phyloP scores from a whole-genome alignment of 2,888 invertebrate species.

The Eurois occulta region DNA sequence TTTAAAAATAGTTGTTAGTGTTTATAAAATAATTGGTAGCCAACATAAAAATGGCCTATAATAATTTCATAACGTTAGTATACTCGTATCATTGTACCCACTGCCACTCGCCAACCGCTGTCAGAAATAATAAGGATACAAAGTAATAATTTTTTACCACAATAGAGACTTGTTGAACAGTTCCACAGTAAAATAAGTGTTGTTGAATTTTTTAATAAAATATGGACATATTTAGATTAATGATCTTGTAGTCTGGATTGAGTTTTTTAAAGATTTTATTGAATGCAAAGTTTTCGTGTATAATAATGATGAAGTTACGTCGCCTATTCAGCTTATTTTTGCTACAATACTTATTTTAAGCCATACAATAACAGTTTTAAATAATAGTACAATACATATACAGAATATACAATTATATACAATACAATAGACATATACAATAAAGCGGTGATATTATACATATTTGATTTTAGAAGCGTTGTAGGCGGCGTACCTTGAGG shows the following conservation, averaged over 20 bases:
- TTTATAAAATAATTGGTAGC: constrained; percentile 88
- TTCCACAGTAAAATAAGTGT: constrained; percentile 89
- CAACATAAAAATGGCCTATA: constrained; percentile 87
- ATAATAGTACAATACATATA: constrained; percentile 85
- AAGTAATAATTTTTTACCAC: constrained; percentile 82
- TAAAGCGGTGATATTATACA: constrained; percentile 84
- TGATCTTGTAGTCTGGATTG: constrained; percentile 91
- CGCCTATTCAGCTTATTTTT: constrained; percentile 87
- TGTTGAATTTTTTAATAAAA: constrained; percentile 90
- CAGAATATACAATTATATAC: constrained; percentile 81
- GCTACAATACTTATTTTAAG: constrained; percentile 87
- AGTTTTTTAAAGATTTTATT: constrained; percentile 89
- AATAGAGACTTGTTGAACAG: constrained; percentile 89
- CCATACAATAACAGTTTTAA: constrained; percentile 78
- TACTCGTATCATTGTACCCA: constrained; percentile 76
- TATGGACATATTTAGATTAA: constrained; percentile 88
- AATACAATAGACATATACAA: constrained; percentile 80
- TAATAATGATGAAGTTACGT: constrained; percentile 72
- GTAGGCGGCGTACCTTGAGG: constrained; percentile 80
- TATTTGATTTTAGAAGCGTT: constrained; percentile 80
- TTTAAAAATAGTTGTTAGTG: constrained; percentile 76
- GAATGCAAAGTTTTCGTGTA: constrained; percentile 77
- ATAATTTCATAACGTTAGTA: constrained; percentile 75
- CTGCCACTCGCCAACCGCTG: constrained; percentile 90
- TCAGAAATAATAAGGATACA: constrained; percentile 72